Conservation (phyloP, 2,113 vertebrate species). For the Capreolus pygargus region DNA sequence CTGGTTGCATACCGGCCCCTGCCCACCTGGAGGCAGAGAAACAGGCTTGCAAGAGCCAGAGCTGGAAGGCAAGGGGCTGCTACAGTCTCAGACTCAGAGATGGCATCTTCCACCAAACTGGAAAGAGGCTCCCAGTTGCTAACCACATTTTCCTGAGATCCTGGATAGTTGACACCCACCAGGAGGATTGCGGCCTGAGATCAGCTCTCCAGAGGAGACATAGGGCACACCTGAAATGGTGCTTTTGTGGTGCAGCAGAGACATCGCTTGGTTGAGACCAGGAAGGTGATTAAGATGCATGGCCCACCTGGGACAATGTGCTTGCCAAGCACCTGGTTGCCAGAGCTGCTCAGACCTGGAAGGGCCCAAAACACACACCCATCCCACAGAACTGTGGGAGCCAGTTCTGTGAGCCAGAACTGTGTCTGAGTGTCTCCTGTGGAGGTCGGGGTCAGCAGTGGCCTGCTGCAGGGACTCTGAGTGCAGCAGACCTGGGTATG, state of each 20-base stretch:
- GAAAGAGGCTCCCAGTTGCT: background rate
- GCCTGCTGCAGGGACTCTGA: background rate
- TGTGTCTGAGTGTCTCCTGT: background rate
- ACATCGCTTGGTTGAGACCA: rapidly evolving
- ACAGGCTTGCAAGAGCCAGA: background rate
- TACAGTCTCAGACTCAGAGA: background rate
- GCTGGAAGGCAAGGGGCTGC: background rate
- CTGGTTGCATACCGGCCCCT: background rate
- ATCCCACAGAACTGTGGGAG: background rate
- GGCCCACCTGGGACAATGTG: background rate
- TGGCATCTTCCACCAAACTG: background rate
- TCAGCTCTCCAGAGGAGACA: background rate
- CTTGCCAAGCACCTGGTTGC: background rate
- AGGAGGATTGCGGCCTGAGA: background rate
- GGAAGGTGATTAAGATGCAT: background rate
- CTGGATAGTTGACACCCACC: background rate
- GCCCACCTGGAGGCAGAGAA: rapidly evolving
- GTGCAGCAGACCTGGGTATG: background rate
- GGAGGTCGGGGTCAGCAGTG: background rate
- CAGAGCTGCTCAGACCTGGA: background rate
- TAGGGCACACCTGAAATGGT: background rate
- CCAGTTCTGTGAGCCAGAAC: background rate
- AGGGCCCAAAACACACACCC: background rate
- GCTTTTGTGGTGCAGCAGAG: background rate
- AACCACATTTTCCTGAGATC: background rate